These are phyloP conservation scores for Bryconaethiops microstoma DNA, from an alignment of 2,797 vertebrate genomes.

Conservation along the genomic window DNA sequence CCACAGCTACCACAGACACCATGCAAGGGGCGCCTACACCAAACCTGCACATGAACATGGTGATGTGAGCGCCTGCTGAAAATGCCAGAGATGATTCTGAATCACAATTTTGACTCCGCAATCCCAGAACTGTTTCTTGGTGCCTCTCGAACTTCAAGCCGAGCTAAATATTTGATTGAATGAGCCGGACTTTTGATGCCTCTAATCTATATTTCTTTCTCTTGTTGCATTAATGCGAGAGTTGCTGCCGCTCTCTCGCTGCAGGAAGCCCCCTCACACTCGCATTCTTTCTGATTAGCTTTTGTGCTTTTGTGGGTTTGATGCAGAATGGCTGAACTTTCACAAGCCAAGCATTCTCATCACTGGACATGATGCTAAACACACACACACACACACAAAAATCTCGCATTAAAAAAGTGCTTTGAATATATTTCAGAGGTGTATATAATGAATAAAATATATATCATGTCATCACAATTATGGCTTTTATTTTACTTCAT, in stretches of 20 bases:
- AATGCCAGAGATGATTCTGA: conserved; percentile 36
- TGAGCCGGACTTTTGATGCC: conserved; percentile 48
- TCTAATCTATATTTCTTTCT: conserved; percentile 64
- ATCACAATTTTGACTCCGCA: conserved; percentile 57
- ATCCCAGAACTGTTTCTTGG: conserved; percentile 57
- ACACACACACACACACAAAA: too few species aligned
- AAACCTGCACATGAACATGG: conserved; percentile 22
- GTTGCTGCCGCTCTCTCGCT: conserved; percentile 40
- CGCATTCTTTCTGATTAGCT: conserved; percentile 51
- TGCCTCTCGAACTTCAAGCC: conserved; percentile 50
- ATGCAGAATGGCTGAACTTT: conserved; percentile 33
- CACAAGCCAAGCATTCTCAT: neutral
- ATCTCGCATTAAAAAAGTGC: too few species aligned
- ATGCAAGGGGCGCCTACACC: conserved; percentile 51
- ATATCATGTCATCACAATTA: neutral
- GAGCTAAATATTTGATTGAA: conserved; percentile 64
- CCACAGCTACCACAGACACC: conserved; percentile 39
- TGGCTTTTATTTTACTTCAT: neutral
- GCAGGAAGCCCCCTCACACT: conserved; percentile 39
- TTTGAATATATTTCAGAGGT: too few species aligned
- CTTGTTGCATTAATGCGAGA: conserved; percentile 57
- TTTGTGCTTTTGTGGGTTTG: conserved; percentile 49
- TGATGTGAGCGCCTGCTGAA: conserved; percentile 46
- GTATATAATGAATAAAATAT: too few species aligned
- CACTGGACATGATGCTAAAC: neutral